These are phyloP conservation scores for Toxonevra muliebris DNA, from an alignment of 2,888 invertebrate genomes.

Conservation along the genomic window DNA sequence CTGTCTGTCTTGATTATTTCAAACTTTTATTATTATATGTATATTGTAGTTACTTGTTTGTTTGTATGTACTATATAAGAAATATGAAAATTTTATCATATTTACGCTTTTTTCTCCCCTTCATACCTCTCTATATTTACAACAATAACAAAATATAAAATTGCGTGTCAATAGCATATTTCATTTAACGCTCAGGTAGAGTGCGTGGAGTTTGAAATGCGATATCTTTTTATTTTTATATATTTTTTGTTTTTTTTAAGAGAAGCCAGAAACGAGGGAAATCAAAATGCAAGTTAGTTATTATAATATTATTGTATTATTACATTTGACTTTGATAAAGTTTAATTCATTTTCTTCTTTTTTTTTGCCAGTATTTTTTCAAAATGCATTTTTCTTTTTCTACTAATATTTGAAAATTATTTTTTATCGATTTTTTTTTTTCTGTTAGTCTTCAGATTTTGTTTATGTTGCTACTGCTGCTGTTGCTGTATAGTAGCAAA, in stretches of 20 bases:
- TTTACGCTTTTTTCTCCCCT: too few species aligned
- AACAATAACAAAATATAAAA: constrained; percentile 9
- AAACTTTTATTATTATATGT: neutral
- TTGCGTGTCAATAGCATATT: constrained; percentile 54
- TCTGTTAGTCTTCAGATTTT: neutral
- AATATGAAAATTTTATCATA: too few species aligned
- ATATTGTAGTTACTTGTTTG: too few species aligned
- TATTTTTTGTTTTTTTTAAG: too few species aligned
- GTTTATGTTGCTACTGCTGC: neutral
- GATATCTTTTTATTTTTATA: too few species aligned
- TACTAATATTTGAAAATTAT: neutral
- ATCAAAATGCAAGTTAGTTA: neutral
- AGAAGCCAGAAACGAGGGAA: too few species aligned
- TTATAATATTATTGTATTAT: neutral
- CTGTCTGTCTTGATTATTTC: neutral
- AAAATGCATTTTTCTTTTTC: neutral
- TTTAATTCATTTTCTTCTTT: neutral
- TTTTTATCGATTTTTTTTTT: neutral
- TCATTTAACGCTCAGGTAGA: constrained; percentile 25
- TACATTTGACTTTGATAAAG: too few species aligned
- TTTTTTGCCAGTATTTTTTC: neutral
- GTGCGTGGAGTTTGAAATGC: constrained; percentile 3
- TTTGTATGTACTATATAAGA: too few species aligned
- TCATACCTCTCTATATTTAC: too few species aligned
- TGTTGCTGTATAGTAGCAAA: neutral